Conservation (phyloP, 2,888 invertebrate species). For the Metopia argyrocephala region DNA sequence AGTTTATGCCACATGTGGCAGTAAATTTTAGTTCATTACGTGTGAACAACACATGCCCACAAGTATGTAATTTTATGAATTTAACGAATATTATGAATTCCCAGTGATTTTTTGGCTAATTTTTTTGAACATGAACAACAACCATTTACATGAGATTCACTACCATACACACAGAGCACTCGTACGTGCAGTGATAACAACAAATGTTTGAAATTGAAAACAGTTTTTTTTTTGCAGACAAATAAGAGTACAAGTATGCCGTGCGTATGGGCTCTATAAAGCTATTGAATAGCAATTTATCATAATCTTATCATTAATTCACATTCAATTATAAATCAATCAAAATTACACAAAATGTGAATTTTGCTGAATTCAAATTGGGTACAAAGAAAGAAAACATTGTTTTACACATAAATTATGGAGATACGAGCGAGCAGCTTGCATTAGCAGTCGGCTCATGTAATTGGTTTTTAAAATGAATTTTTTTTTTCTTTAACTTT, state of each 20-base stretch:
- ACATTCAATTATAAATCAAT: conserved; percentile 77
- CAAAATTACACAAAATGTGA: conserved; percentile 69
- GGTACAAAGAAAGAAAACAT: not conserved
- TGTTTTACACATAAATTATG: conserved; percentile 36
- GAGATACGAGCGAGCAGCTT: not conserved
- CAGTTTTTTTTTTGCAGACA: too few species aligned
- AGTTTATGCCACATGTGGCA: conserved; percentile 25
- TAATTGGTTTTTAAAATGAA: not conserved
- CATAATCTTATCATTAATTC: conserved; percentile 76
- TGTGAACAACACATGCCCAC: conserved; percentile 44
- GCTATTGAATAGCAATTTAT: conserved; percentile 72
- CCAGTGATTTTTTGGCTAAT: not conserved
- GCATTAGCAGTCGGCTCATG: not conserved
- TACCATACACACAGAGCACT: not conserved
- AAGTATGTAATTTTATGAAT: conserved; percentile 20
- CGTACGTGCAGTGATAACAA: not conserved
- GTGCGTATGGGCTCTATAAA: not conserved
- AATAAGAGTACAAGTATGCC: not conserved
- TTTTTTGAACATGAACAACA: not conserved
- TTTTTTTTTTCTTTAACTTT: not conserved
- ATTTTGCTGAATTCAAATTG: conserved; percentile 1
- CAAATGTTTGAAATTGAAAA: not conserved
- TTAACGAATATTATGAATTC: not conserved
- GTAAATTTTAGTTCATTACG: conserved; percentile 29
- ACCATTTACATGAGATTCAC: not conserved